phyloP scores from a whole-genome alignment of 2,113 vertebrate species.

The Pelodiscus sinensis region DNA sequence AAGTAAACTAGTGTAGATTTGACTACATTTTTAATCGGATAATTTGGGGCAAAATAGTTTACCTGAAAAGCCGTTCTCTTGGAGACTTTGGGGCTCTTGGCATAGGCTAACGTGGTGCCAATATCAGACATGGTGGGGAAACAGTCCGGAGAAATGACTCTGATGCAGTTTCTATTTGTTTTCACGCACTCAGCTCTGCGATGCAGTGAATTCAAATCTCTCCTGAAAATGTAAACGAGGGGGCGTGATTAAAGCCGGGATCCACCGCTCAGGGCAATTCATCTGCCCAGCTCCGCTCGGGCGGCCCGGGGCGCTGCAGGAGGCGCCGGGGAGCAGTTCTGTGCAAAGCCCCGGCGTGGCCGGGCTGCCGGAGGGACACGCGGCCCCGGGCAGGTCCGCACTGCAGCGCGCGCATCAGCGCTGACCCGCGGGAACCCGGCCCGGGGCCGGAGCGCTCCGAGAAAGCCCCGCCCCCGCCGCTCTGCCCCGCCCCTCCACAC shows the following conservation, averaged over 20 bases:
- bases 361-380: too few species aligned
- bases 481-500: neutral
- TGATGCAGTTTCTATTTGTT: neutral
- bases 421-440: too few species aligned
- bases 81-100: conserved; percentile 83
- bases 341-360: too few species aligned
- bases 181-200: neutral
- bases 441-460: too few species aligned
- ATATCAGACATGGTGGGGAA: conserved; percentile 69
- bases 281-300: neutral
- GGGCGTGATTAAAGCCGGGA: neutral
- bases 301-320: neutral
- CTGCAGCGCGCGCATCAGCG: too few species aligned
- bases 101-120: conserved; percentile 82
- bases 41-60: conserved; percentile 20
- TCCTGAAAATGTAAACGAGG: neutral
- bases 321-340: neutral
- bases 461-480: rapidly evolving
- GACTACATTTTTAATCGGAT: neutral
- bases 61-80: conserved; percentile 91
- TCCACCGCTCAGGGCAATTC: too few species aligned
- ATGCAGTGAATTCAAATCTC: neutral
- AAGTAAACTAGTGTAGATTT: neutral
- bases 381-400: too few species aligned
- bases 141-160: neutral